These are phyloP conservation scores for Rhopalosiphum maidis DNA, from an alignment of 1,140 invertebrate species.

Conservation along the genomic window DNA sequence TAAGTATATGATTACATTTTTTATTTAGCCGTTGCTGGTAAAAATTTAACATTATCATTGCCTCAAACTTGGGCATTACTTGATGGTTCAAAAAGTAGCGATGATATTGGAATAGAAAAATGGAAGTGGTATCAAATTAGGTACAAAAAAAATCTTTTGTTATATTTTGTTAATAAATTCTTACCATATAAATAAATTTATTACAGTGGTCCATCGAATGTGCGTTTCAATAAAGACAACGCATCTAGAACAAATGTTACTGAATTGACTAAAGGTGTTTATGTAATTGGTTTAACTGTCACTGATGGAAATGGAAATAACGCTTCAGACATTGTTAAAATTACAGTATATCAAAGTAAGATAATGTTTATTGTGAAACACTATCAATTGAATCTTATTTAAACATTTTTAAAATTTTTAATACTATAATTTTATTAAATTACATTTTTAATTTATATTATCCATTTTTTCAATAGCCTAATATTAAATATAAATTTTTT, in stretches of 20 bases:
- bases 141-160: conserved; percentile 62
- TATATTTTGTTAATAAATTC: conserved; percentile 35
- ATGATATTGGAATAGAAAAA: conserved; percentile 81
- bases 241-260: conserved; percentile 77
- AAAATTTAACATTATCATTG: conserved; percentile 74
- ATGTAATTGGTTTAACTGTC: conserved; percentile 83
- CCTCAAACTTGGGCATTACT: conserved; percentile 79
- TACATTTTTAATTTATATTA: background rate
- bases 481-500: conserved; percentile 49
- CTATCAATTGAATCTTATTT: background rate
- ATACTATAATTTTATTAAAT: too few species aligned
- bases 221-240: conserved; percentile 65
- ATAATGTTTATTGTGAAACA: conserved; percentile 60
- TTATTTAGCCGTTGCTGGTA: conserved; percentile 70
- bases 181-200: conserved; percentile 10
- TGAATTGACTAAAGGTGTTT: conserved; percentile 82
- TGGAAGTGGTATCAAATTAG: conserved; percentile 84
- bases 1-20: background rate
- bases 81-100: conserved; percentile 82
- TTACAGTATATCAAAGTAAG: conserved; percentile 91
- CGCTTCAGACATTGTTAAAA: conserved; percentile 72
- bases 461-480: background rate
- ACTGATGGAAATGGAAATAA: conserved; percentile 84
- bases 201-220: conserved; percentile 67
- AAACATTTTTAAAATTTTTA: too few species aligned